A percentile compares a stretch with the other conserved stretches of the same genome.
Conservation (phyloP, 30 jellyfish, hydroid and myxozoan species). For the Turritopsis dohrnii region DNA sequence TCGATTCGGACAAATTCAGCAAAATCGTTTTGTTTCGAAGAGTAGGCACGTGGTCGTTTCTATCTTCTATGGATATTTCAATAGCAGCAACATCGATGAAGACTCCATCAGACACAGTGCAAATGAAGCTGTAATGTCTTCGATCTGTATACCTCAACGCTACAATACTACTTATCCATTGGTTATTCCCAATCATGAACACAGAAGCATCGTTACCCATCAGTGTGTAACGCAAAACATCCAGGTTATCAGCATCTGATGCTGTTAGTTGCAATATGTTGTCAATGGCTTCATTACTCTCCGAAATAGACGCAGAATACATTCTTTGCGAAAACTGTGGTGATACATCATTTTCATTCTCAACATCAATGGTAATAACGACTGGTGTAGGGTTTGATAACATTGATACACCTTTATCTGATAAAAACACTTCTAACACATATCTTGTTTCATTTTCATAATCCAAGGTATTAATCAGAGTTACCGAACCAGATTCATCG, state of each 20-base stretch:
- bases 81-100: background rate
- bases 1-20: background rate
- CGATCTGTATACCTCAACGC: background rate
- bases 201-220: background rate
- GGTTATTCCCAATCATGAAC: background rate
- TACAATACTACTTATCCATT: background rate
- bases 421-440: conserved; percentile 2
- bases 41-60: background rate
- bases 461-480: conserved; percentile 1
- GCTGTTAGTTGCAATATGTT: conserved; percentile 1
- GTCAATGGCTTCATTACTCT: background rate
- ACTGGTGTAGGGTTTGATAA: conserved; percentile 5
- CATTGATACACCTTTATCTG: conserved; percentile 9
- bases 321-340: conserved; percentile 12
- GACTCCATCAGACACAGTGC: conserved; percentile 9
- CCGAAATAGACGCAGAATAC: background rate
- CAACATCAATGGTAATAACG: conserved; percentile 1
- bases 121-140: background rate
- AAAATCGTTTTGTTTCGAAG: background rate
- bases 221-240: background rate
- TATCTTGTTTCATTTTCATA: background rate
- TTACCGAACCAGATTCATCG: background rate
- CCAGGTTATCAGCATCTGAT: background rate
- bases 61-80: background rate
- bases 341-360: conserved; percentile 23